Base-by-base conservation (phyloP, 1,140 invertebrate species). In the Aphelinus certus region DNA sequence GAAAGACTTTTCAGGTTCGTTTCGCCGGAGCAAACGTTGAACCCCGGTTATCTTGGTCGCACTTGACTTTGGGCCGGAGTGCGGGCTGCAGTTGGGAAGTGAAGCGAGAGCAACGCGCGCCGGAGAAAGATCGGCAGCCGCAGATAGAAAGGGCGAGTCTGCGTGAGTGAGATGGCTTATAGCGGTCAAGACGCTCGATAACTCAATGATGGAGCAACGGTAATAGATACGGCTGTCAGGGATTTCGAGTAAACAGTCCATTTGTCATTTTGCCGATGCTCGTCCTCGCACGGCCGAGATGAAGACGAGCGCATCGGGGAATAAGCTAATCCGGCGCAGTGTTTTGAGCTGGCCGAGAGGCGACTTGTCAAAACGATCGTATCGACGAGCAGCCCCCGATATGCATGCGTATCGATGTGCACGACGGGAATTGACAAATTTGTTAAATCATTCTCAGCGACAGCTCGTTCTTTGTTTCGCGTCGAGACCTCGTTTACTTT, bases 201-300 rank as follows among this genome's bases (percentile, higher is more conserved):
- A 68, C 7, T 7, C 7, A 9, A 3, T 55, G 9, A 51, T 66
- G 75, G 66, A 63, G 49, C 57, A 49, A 74, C 3, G 69, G 76
- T 80, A 82, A 79, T 78, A 64, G 76, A 80, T 79, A 79, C 67
- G 56, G 9, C 68, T 75, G 71, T 26, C 67, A 60, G 65, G 53
- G 49, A 70, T 81, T 79, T 81, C 48, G 60, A 47, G 76, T 81
- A 81, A 84, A 84, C 79, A 82, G 69, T 80, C 80, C 72, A 82
- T 83, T 81, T 79, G 75, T 83, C 80, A 81, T 81, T 77, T 77
- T 3, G 48, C 42, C 26, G 26, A 26, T 26, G 26, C 26, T 26
- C 26, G 26, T 26, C 26, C 26, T 71, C 7, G 4, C 61, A 43
- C 49, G 68, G 9, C 49, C 43, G 47, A 26, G 60, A 70, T 10